Evolutionary conservation across 2,113 vertebrate species (phyloP).

Genomic region (Delphinus delphis): DNA sequence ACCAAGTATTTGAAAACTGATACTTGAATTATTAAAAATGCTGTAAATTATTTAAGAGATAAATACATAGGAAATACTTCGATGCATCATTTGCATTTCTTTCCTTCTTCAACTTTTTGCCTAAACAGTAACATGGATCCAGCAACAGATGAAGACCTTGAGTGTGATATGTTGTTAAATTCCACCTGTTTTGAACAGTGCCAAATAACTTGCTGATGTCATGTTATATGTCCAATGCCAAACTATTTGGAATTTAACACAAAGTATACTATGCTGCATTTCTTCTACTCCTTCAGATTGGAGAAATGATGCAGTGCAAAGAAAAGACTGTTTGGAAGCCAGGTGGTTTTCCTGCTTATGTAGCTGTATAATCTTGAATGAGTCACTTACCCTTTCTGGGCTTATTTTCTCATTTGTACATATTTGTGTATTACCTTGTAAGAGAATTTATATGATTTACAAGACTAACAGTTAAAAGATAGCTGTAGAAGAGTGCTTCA

Average conservation of each 20-base stretch:
- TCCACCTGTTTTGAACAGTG: neutral
- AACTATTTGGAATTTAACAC: conserved; percentile 6
- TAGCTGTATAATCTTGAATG: neutral
- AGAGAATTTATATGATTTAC: conserved; percentile 18
- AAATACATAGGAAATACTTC: neutral
- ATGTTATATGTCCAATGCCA: neutral
- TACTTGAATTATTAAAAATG: conserved; percentile 33
- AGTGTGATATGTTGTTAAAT: neutral
- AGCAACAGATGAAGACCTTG: neutral
- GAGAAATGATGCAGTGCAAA: neutral
- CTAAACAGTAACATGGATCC: neutral
- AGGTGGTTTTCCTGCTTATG: neutral
- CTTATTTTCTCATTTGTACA: neutral
- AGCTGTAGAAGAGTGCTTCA: neutral
- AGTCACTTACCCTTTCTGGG: neutral
- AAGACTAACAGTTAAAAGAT: neutral
- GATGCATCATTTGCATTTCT: neutral
- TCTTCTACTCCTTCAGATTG: neutral
- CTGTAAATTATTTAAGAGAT: conserved; percentile 12
- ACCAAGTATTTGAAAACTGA: neutral
- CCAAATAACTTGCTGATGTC: neutral
- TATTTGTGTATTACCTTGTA: neutral
- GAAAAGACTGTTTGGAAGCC: neutral
- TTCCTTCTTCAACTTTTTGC: neutral
- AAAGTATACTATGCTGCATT: neutral